A percentile compares a stretch with the other conserved stretches of the same genome.
Conservation (phyloP, 2,797 vertebrate genomes). For the Hylomyscus alleni region DNA sequence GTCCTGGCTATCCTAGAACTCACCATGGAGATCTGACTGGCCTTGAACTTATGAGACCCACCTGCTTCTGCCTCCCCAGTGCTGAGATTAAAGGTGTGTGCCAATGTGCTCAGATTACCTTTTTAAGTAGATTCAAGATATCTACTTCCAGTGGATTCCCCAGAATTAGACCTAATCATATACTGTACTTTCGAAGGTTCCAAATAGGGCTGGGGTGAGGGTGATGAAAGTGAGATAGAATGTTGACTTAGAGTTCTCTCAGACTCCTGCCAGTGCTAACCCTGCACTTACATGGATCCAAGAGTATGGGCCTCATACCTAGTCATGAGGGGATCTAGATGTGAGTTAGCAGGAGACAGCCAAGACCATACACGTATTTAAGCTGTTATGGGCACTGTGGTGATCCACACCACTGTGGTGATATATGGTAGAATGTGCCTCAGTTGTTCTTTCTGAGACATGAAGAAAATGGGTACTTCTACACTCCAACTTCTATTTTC, state of each 20-base stretch:
- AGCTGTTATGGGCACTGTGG: not conserved
- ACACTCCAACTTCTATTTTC: slow-evolving; percentile 41
- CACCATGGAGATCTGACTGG: not conserved
- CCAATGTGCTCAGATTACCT: not conserved
- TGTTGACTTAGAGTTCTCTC: not conserved
- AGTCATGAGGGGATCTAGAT: not conserved
- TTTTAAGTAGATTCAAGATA: not conserved
- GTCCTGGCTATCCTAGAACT: not conserved
- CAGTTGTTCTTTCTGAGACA: not conserved
- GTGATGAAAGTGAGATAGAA: not conserved
- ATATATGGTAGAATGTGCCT: not conserved
- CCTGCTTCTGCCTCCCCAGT: not conserved
- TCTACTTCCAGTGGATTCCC: not conserved
- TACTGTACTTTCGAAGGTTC: slow-evolving; percentile 14
- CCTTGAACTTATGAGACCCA: not conserved
- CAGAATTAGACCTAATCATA: slow-evolving; percentile 1
- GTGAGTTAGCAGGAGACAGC: not conserved
- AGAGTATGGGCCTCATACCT: not conserved
- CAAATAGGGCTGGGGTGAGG: not conserved
- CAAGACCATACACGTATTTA: not conserved
- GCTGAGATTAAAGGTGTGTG: not conserved
- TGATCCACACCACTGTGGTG: too few relatives aligned
- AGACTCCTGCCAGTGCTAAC: not conserved
- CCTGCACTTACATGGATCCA: not conserved
- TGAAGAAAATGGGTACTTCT: slow-evolving; percentile 16